Conservation (phyloP, 2,888 invertebrate species). For the Lamellibrachia satsuma region DNA sequence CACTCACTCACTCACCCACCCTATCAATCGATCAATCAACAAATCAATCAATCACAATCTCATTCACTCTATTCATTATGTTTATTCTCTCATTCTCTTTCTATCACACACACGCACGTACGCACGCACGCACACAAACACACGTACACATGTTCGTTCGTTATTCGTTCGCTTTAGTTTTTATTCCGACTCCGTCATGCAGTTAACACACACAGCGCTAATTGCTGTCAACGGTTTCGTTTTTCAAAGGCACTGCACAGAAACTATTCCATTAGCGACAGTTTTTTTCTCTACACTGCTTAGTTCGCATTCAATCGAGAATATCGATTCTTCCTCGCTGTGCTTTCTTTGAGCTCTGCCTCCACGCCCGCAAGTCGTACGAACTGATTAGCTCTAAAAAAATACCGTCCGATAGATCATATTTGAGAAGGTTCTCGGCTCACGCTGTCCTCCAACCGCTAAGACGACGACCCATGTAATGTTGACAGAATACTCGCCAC, state of each 20-base stretch:
- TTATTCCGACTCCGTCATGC: neutral
- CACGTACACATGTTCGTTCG: neutral
- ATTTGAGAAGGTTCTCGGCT: no score
- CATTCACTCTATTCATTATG: neutral
- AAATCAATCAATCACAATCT: neutral
- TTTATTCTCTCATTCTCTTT: slow-evolving; percentile 19
- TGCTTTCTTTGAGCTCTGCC: no score
- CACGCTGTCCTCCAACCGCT: no score
- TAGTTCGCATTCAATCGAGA: no score
- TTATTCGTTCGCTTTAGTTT: neutral
- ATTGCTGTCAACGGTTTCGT: neutral
- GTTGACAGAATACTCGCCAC: no score
- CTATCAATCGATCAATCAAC: neutral
- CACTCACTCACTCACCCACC: neutral
- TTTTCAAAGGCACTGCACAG: neutral
- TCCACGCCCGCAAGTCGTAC: no score
- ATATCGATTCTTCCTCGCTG: no score
- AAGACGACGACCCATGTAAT: no score
- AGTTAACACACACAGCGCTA: neutral
- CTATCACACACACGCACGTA: neutral
- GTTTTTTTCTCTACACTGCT: neutral
- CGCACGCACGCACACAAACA: neutral
- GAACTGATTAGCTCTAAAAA: no score
- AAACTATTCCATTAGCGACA: neutral
- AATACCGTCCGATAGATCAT: no score